Conservation (phyloP, 2,888 invertebrate genomes). For the Tryphoninae sp. region DNA sequence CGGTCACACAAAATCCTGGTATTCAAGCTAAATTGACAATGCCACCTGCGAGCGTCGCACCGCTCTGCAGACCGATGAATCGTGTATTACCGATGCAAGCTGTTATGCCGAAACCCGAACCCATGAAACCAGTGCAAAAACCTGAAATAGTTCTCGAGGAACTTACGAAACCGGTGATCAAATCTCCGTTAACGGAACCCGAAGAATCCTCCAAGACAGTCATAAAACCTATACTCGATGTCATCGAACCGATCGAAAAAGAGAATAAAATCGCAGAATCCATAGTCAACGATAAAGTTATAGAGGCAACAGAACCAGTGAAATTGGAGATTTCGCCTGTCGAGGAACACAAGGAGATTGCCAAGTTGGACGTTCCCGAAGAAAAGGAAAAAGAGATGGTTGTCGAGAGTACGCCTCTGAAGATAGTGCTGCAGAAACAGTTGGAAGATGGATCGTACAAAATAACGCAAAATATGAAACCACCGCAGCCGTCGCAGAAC, state of each 20-base stretch:
- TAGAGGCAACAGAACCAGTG: constrained; percentile 29
- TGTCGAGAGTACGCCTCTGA: constrained; percentile 78
- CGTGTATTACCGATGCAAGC: constrained; percentile 90
- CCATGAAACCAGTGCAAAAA: constrained; percentile 73
- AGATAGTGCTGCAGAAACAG: constrained; percentile 82
- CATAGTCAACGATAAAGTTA: not conserved
- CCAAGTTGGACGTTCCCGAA: constrained; percentile 43
- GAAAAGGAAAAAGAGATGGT: constrained; percentile 65
- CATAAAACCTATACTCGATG: constrained; percentile 23
- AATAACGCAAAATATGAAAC: constrained; percentile 79
- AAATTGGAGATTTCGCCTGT: constrained; percentile 23
- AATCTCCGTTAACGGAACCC: constrained; percentile 44
- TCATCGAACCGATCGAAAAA: constrained; percentile 17
- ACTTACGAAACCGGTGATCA: constrained; percentile 74
- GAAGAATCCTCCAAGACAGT: constrained; percentile 40
- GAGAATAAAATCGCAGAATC: constrained; percentile 7
- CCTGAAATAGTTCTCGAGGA: constrained; percentile 73
- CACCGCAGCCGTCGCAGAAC: constrained; percentile 30
- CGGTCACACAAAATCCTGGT: constrained; percentile 71
- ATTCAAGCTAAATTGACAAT: constrained; percentile 80
- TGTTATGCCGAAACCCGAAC: constrained; percentile 83
- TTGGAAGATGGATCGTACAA: constrained; percentile 82
- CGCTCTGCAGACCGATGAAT: constrained; percentile 87
- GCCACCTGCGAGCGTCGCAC: constrained; percentile 71
- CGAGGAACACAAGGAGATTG: constrained; percentile 20